Evolutionary conservation across 1,140 invertebrate genomes (phyloP).

Genomic region (Drosophila cardini): DNA sequence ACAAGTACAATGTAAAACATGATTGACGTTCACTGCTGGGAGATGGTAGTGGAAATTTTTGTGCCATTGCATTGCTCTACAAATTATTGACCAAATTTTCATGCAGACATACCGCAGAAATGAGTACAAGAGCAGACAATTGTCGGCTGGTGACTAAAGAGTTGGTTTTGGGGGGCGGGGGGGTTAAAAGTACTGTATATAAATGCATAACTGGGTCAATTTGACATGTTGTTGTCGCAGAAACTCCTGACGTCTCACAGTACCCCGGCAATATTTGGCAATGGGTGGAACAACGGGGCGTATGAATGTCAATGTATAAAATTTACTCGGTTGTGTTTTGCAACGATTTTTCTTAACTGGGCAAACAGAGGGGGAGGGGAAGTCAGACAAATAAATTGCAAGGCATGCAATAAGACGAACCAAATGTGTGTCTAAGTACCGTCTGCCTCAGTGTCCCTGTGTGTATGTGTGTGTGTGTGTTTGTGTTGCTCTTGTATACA

Average conservation of each 20-base stretch:
- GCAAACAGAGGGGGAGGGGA: slow-evolving; percentile 1
- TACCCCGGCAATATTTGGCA: slow-evolving; percentile 54
- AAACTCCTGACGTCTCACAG: slow-evolving; percentile 57
- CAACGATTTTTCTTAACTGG: slow-evolving; percentile 69
- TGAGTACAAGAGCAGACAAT: slow-evolving; percentile 74
- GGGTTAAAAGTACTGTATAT: neutral
- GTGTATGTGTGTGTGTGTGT: slow-evolving; percentile 24
- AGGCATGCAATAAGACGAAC: slow-evolving; percentile 78
- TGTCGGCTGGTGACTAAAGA: slow-evolving; percentile 20
- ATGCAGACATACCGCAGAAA: slow-evolving; percentile 74
- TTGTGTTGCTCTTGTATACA: slow-evolving; percentile 58
- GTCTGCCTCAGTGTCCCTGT: slow-evolving; percentile 3
- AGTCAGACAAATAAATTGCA: slow-evolving; percentile 79
- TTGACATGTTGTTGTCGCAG: slow-evolving; percentile 80
- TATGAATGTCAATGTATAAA: slow-evolving; percentile 77
- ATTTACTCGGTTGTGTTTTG: slow-evolving; percentile 76
- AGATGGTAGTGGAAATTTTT: neutral
- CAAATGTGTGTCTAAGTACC: slow-evolving; percentile 73
- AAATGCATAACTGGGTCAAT: slow-evolving; percentile 76
- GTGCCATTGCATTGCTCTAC: slow-evolving; percentile 36
- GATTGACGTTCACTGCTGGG: slow-evolving; percentile 50
- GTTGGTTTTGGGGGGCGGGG: neutral
- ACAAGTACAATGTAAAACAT: slow-evolving; percentile 28
- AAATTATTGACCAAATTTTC: slow-evolving; percentile 83
- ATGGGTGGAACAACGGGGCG: slow-evolving; percentile 19